Evolutionary conservation across 23 tunicate genomes (phyloP).

Genomic region (Phallusia fumigata): DNA sequence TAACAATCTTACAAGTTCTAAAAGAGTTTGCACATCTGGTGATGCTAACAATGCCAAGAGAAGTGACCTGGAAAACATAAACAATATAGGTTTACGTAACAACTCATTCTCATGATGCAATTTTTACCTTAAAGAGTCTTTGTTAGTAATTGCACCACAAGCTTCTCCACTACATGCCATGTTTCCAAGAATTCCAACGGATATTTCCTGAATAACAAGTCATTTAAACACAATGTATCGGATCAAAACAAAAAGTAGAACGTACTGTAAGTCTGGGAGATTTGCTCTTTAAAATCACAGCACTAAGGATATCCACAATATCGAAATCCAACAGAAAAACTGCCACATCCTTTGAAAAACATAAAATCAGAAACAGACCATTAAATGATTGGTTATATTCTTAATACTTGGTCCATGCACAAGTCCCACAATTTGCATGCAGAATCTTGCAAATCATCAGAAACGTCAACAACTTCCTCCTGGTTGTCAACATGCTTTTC

Average conservation of each 20-base stretch:
- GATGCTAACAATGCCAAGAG: slow-evolving; percentile 63
- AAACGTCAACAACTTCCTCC: slow-evolving; percentile 43
- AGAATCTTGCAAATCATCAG: slow-evolving; percentile 72
- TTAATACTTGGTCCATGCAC: slow-evolving; percentile 55
- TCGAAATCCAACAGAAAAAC: slow-evolving; percentile 61
- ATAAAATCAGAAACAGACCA: not conserved
- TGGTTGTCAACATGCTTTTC: slow-evolving; percentile 47
- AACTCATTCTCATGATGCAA: not conserved
- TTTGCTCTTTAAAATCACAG: slow-evolving; percentile 62
- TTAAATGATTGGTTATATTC: not conserved
- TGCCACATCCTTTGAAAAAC: slow-evolving; percentile 60
- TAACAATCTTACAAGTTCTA: slow-evolving; percentile 60
- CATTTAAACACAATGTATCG: not conserved
- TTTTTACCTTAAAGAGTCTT: slow-evolving; percentile 29
- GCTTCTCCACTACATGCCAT: slow-evolving; percentile 73
- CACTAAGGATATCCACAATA: slow-evolving; percentile 48
- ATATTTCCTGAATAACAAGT: slow-evolving; percentile 41
- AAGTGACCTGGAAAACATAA: slow-evolving; percentile 20
- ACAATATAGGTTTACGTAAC: not conserved
- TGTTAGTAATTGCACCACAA: slow-evolving; percentile 51
- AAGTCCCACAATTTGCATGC: slow-evolving; percentile 83
- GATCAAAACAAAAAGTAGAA: not conserved
- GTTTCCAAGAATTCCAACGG: slow-evolving; percentile 73
- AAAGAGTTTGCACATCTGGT: slow-evolving; percentile 62
- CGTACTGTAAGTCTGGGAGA: slow-evolving; percentile 71